Evolutionary conservation across 2,888 invertebrate species (phyloP), one percentile per base, ranked within the genome.

Genomic region (Rotaria magnacalcarata): DNA sequence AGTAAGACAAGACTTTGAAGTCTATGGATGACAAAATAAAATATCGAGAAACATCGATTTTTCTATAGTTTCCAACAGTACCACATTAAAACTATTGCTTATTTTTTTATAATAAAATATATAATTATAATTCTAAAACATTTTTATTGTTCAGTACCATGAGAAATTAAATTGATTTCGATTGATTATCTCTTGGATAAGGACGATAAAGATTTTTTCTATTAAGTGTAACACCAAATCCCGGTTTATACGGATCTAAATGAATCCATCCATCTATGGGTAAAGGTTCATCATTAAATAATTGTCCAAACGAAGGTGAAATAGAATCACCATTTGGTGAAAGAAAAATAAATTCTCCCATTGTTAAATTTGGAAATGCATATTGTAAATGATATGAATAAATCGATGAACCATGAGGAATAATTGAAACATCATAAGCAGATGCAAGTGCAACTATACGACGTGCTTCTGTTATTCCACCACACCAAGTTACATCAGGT

Each of bases 401-500:
- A 10, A 90, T 89, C 75, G 90, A 90, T 41, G 90, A 90, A 10
- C 90, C 90, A 86, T 90, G 90, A 3, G 90, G 90, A 56, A 90
- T 89, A 16, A 90, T 89, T 54, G 89, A 86, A 2, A 89, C 88
- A 85, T 90, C 90, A 54, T 89, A 88, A 1, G 90, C 89, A 11
- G 90, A 89, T 60, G 90, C 90, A 89, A 90, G 89, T 75, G 90
- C 89, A 86, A 90, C 89, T 41, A 90, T 89, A 27, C 89, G 87
- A 56, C 89, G 88, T 41, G 90, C 90, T 87, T 90, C 90, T 6
- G 90, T 90, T 11, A 90, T 89, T 4, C 90, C 90, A n/a, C 90
- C 90, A 34, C 90, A 85, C 90, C 90, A 90, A n/a, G 90, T 89
- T 87, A 90, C 90, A 87, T 90, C 90, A 3, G 90, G 90, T 87